Percentiles rank a stretch among this genome's conserved stretches.
Conservation (phyloP, 1,140 invertebrate species). For the Zaprionus gabonicus region DNA sequence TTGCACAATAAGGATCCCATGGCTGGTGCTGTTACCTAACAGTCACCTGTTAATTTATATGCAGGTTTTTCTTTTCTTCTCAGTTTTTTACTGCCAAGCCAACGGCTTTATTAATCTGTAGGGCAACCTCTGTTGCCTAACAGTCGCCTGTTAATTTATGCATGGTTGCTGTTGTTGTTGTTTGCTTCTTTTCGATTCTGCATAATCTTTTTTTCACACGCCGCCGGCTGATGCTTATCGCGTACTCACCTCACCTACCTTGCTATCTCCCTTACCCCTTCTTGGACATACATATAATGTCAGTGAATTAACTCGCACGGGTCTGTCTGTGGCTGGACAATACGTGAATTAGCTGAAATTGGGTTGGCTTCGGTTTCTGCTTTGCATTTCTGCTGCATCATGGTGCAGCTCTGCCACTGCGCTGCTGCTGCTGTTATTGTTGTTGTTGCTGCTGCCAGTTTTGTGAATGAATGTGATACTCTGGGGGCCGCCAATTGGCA, state of each 20-base stretch:
- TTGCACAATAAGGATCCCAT: too few species aligned
- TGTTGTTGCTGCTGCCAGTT: conserved; percentile 46
- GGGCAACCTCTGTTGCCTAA: conserved; percentile 17
- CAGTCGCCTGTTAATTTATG: conserved; percentile 23
- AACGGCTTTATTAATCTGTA: background rate
- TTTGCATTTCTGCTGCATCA: conserved; percentile 70
- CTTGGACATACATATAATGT: conserved; percentile 60
- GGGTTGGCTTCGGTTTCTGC: conserved; percentile 40
- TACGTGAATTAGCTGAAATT: conserved; percentile 63
- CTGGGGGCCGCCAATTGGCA: conserved; percentile 54
- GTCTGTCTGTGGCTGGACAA: conserved; percentile 48
- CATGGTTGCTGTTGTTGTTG: conserved; percentile 4
- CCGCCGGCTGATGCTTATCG: conserved; percentile 39
- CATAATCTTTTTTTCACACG: conserved; percentile 51
- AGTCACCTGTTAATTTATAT: too few species aligned
- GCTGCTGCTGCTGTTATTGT: conserved; percentile 9
- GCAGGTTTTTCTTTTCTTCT: too few species aligned
- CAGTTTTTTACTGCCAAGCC: too few species aligned
- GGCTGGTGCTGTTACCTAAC: too few species aligned
- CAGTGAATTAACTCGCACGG: conserved; percentile 56
- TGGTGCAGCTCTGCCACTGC: conserved; percentile 31
- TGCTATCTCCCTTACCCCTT: background rate
- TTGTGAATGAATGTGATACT: conserved; percentile 68
- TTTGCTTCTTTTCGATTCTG: conserved; percentile 4
- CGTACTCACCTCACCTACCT: conserved; percentile 1